A percentile compares a stretch with the other conserved stretches of the same genome.
These are phyloP conservation scores for Ammodytes marinus DNA, from an alignment of 2,113 vertebrate species.

Conservation along the genomic window DNA sequence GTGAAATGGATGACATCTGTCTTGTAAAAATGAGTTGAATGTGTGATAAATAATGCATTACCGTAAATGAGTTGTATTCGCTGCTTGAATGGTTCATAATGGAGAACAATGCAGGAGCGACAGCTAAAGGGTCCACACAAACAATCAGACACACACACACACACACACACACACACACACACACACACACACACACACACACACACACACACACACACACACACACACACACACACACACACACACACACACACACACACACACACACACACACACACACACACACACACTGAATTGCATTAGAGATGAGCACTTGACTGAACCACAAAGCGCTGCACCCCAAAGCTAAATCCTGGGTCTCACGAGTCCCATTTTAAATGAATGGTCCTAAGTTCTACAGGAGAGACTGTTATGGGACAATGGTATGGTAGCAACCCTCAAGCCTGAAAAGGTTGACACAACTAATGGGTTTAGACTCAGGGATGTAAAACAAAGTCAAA, in stretches of 20 bases:
- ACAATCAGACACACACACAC: slow-evolving; percentile 34
- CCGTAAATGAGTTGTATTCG: slow-evolving; percentile 68
- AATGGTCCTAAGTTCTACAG: slow-evolving; percentile 46
- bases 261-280: no score
- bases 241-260: slow-evolving; percentile 43
- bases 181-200: slow-evolving; percentile 21
- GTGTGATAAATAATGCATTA: slow-evolving; percentile 77
- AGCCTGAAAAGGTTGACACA: slow-evolving; percentile 27
- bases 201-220: slow-evolving; percentile 34
- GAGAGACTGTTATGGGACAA: slow-evolving; percentile 33
- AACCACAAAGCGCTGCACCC: slow-evolving; percentile 17
- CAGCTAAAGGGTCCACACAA: slow-evolving; percentile 28
- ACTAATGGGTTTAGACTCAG: slow-evolving; percentile 13
- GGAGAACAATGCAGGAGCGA: slow-evolving; percentile 38
- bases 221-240: slow-evolving; percentile 21
- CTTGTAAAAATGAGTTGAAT: slow-evolving; percentile 74
- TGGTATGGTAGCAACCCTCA: neutral
- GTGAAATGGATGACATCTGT: slow-evolving; percentile 67
- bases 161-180: slow-evolving; percentile 18
- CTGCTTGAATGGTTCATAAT: slow-evolving; percentile 74
- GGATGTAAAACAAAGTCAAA: neutral
- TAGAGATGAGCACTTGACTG: slow-evolving; percentile 34
- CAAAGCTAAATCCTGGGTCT: slow-evolving; percentile 29
- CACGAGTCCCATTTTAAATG: slow-evolving; percentile 45
- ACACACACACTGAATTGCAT: slow-evolving; percentile 41